Percentiles rank a stretch among this genome's conserved stretches.
Evolutionary conservation across 2,113 vertebrate genomes (phyloP).

Genomic region (Piprites chloris): DNA sequence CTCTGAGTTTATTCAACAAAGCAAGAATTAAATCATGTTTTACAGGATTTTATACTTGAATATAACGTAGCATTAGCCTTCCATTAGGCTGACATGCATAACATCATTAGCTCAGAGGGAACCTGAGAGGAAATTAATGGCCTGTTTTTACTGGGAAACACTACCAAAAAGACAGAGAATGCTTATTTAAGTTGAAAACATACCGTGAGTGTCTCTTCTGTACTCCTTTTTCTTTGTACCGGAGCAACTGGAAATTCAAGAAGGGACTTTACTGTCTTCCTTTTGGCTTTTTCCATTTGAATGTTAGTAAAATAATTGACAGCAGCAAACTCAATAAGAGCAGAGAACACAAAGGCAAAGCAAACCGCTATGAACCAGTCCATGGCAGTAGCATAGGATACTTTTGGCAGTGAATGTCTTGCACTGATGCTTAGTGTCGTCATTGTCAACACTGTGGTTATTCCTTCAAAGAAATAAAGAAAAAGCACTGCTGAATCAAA

Average conservation of each 20-base stretch:
- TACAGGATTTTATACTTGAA: not conserved
- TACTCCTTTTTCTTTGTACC: constrained; percentile 75
- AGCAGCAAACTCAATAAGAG: constrained; percentile 97
- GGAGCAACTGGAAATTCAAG: constrained; percentile 78
- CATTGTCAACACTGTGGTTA: constrained; percentile 98
- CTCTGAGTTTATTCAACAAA: not conserved
- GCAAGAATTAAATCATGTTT: not conserved
- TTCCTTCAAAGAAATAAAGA: constrained; percentile 79
- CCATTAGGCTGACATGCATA: not conserved
- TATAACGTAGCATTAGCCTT: not conserved
- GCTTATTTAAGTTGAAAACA: not conserved
- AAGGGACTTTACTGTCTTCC: constrained; percentile 82
- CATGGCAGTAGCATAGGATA: constrained; percentile 98
- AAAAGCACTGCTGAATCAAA: not conserved
- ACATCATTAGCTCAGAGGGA: not conserved
- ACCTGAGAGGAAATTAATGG: not conserved
- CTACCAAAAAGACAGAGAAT: not conserved
- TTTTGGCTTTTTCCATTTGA: constrained; percentile 88
- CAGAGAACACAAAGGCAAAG: constrained; percentile 98
- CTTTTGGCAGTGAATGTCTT: constrained; percentile 95
- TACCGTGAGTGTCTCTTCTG: constrained; percentile 84
- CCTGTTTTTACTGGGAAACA: not conserved
- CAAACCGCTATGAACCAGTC: constrained; percentile 99
- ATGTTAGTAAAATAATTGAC: constrained; percentile 98
- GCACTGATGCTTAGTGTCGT: constrained; percentile 98